Percentiles rank a stretch among this genome's conserved stretches.
Evolutionary conservation across 2,888 invertebrate genomes (phyloP).

Genomic region (Limulus polyphemus): DNA sequence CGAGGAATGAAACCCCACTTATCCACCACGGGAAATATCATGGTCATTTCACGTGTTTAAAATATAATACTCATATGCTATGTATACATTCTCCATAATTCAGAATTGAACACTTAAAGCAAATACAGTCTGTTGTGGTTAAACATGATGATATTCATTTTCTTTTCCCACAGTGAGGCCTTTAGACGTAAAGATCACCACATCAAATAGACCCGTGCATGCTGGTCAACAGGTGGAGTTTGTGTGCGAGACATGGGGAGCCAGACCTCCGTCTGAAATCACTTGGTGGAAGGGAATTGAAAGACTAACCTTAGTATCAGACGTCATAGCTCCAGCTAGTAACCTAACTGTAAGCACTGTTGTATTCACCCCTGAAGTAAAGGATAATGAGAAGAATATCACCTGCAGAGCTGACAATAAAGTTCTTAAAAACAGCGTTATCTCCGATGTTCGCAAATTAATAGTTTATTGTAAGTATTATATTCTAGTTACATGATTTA

Average conservation of each 20-base stretch:
- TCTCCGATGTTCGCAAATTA: slow-evolving; percentile 23
- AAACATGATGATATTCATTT: slow-evolving; percentile 2
- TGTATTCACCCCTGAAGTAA: slow-evolving; percentile 21
- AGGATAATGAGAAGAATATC: slow-evolving; percentile 36
- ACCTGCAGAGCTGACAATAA: slow-evolving; percentile 38
- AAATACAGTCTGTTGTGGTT: too few relatives aligned
- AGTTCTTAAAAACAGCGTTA: slow-evolving; percentile 23
- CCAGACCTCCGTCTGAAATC: slow-evolving; percentile 68
- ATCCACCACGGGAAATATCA: too few relatives aligned
- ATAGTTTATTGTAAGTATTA: slow-evolving; percentile 26
- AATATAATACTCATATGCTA: too few relatives aligned
- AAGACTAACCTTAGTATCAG: slow-evolving; percentile 48
- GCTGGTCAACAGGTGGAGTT: slow-evolving; percentile 68
- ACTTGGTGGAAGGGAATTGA: slow-evolving; percentile 70
- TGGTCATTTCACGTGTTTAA: too few relatives aligned
- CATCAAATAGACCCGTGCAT: slow-evolving; percentile 38
- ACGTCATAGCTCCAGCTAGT: slow-evolving; percentile 24
- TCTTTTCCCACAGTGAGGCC: slow-evolving; percentile 55
- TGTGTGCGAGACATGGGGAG: slow-evolving; percentile 68
- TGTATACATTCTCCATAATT: too few relatives aligned
- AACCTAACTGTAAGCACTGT: slow-evolving; percentile 25
- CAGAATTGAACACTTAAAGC: too few relatives aligned
- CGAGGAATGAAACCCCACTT: too few relatives aligned
- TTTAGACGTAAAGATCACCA: slow-evolving; percentile 60
- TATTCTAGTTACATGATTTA: too few relatives aligned